Percentiles rank a stretch among this genome's conserved stretches.
These are phyloP conservation scores for Craterocephalus amniculus DNA, from an alignment of 2,797 vertebrate species.

Conservation along the genomic window DNA sequence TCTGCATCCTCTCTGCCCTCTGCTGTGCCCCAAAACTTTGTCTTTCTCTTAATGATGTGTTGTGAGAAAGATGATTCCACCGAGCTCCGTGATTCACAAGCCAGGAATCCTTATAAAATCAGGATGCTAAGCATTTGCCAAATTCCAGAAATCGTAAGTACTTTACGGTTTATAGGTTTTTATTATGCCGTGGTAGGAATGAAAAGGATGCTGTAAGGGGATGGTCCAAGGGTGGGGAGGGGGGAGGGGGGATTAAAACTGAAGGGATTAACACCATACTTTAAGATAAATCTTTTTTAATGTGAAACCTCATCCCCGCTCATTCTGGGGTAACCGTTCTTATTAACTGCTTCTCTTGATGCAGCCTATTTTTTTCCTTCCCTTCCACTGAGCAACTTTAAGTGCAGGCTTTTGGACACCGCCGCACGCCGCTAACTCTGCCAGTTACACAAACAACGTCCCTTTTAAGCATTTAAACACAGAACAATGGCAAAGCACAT, in stretches of 20 bases:
- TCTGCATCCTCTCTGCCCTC: constrained; percentile 58
- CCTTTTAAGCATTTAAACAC: constrained; percentile 82
- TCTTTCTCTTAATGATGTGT: constrained; percentile 77
- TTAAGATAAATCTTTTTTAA: constrained; percentile 86
- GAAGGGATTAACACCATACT: constrained; percentile 83
- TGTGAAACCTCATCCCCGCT: constrained; percentile 84
- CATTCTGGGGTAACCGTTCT: constrained; percentile 80
- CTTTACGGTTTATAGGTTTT: constrained; percentile 82
- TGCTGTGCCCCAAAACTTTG: constrained; percentile 57
- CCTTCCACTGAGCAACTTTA: constrained; percentile 67
- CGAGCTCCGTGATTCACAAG: constrained; percentile 76
- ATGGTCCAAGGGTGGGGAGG: constrained; percentile 21
- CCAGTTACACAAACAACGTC: constrained; percentile 79
- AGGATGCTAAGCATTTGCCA: constrained; percentile 70
- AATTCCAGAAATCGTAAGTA: constrained; percentile 83
- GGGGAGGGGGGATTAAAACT: constrained; percentile 72
- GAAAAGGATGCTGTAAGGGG: constrained; percentile 54
- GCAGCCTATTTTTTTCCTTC: constrained; percentile 47
- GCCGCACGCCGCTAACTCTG: constrained; percentile 64
- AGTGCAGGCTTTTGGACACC: constrained; percentile 70
- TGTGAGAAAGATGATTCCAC: constrained; percentile 76
- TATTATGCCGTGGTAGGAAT: constrained; percentile 67
- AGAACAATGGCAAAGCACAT: constrained; percentile 82
- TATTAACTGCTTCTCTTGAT: constrained; percentile 79
- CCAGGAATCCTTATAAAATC: constrained; percentile 84